phyloP scores from a whole-genome alignment of 2,888 invertebrate species.

The Drosophila acutilabella region DNA sequence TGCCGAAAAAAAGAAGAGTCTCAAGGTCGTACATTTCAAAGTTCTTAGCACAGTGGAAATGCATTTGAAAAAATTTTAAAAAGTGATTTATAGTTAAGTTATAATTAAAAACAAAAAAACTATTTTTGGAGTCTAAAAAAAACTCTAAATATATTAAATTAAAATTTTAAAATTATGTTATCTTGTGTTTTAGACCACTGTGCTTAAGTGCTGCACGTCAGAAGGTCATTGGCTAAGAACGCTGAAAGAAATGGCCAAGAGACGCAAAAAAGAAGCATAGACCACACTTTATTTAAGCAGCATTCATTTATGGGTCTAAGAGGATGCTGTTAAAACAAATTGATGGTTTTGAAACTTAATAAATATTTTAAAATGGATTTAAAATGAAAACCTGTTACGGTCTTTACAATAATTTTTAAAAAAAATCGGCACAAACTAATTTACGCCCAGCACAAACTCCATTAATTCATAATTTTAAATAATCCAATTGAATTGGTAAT shows the following conservation, averaged over 20 bases:
- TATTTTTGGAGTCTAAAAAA: too few relatives aligned
- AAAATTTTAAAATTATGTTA: too few relatives aligned
- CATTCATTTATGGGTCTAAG: not conserved
- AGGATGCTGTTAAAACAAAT: not conserved
- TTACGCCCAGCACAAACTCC: not conserved
- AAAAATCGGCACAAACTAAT: not conserved
- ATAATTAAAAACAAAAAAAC: too few relatives aligned
- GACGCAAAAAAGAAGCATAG: not conserved
- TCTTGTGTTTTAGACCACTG: not conserved
- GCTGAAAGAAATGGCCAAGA: not conserved
- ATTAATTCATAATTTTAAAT: not conserved
- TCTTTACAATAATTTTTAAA: too few relatives aligned
- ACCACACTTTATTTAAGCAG: constrained; percentile 1
- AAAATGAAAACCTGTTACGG: too few relatives aligned
- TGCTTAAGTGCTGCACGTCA: constrained; percentile 6
- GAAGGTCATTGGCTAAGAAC: constrained; percentile 20
- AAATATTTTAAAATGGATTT: too few relatives aligned
- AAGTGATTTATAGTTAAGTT: not conserved
- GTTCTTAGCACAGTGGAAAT: constrained; percentile 7
- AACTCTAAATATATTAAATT: too few relatives aligned
- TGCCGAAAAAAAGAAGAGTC: constrained; percentile 11
- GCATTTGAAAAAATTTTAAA: not conserved
- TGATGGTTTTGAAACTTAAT: too few relatives aligned
- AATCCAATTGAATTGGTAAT: not conserved
- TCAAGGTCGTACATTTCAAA: constrained; percentile 22